Evolutionary conservation across 2,113 vertebrate species (phyloP), one percentile per base, ranked within the genome.

Genomic region (Orcinus orca): DNA sequence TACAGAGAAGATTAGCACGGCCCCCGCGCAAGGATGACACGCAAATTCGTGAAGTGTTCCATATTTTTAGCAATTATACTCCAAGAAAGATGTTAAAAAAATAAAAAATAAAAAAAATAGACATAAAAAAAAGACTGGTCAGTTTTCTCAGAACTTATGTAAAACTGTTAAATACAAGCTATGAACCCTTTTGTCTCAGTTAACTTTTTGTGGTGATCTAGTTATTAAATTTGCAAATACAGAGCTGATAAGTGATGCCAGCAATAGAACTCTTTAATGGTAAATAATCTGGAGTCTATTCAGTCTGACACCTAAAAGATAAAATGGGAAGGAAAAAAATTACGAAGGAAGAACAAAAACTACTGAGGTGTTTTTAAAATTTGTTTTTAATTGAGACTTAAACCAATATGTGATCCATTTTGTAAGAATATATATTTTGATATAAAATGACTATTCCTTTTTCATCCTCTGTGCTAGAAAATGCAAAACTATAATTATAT

Each of bases 141-240:
- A 38, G 5, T 90, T 83, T 65, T 67, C 86, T 89, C 29, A 76
- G 68, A 76, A 65, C 38, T 63, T 82, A 14, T 73, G 44, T 73
- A 31, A 94, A 88, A 73, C 73, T 70, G n/a, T 81, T 88, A 90
- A 94, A 65, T 50, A 36, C 15, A n/a, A 67, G 21, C 67, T 44
- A n/a, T 47, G 62, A 82, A 82, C 8, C 41, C 55, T 53, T 88
- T 94, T 88, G 55, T 81, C 20, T 81, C 33, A 31, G 29, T 73
- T 89, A 68, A 60, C 55, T 74, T 82, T 41, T 73, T 82, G 55
- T 13, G 12, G 33, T 83, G 67, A 89, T 62, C 58, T 55, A 94
- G n/a, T 55, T 94, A 55, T 55, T 89, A 90, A 95, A 76, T 90
- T 55, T 84, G 31, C 36, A 90, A 74, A 90, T 83, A 36, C 13